Evolutionary conservation across 2,888 invertebrate genomes (phyloP), one percentile per base, ranked within the genome.

Genomic region (Phortica magna): DNA sequence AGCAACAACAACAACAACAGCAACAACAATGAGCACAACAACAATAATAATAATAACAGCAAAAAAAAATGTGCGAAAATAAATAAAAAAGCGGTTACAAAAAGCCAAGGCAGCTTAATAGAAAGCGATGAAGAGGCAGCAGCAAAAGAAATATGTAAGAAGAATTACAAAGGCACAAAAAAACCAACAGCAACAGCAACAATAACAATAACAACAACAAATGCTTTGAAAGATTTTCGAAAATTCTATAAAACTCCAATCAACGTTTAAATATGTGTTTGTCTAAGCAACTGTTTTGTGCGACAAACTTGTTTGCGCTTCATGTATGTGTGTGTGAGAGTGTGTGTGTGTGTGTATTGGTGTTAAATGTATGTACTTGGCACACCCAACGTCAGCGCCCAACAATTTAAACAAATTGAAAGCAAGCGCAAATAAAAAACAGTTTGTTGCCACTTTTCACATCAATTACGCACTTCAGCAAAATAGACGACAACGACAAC

Each of bases 371-470:
- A 81, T 79, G 78, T 78, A 78, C 77, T 70, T 79, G 82, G 78
- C 81, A 82, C 82, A 78, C 82, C 78, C 82, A 81, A 81, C 78
- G 81, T 79, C 77, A 84, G 85, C 87, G 88, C 85, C 85, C 86
- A 88, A 82, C 85, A 86, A 86, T 86, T 86, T 86, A 86, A 86
- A 88, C 85, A 86, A 86, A 86, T 86, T 88, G 85, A 86, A 86
- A 86, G 85, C 86, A 86, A 86, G 87, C 88, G 85, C 88, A 86
- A 86, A 86, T 86, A 86, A 86, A 85, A 86, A 88, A 86, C 85
- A 86, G 85, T 86, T 86, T 86, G 85, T 86, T 86, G 88, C 85
- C 85, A 86, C 88, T 86, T 86, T 86, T 86, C 85, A 86, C 85
- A 86, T 86, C 85, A 86, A 86, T 86, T 86, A 86, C 85, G 85